These are phyloP conservation scores for Budorcas taxicolor DNA, from an alignment of 2,113 vertebrate species.

Conservation along the genomic window DNA sequence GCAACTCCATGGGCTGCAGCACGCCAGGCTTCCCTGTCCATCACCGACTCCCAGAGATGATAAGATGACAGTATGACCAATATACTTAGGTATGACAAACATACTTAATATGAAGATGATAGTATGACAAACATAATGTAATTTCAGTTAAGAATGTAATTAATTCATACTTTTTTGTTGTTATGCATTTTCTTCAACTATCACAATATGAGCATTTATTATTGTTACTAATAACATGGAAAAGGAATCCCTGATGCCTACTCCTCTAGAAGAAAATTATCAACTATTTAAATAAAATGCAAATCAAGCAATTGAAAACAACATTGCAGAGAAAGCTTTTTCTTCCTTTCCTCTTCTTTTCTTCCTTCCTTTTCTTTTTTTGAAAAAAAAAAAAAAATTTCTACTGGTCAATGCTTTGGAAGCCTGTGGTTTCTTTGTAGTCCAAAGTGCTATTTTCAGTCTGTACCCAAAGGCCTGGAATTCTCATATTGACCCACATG, in stretches of 20 bases:
- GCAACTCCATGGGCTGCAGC: neutral
- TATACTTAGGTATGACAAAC: neutral
- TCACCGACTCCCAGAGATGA: neutral
- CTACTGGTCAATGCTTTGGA: neutral
- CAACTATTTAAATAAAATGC: conserved; percentile 17
- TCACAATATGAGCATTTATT: neutral
- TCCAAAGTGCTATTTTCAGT: neutral
- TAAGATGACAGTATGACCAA: neutral
- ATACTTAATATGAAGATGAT: neutral
- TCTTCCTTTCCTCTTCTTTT: neutral
- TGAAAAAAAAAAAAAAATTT: neutral
- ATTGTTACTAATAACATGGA: neutral
- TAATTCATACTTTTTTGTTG: neutral
- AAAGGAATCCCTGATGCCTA: neutral
- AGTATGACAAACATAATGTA: neutral
- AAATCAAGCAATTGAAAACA: neutral
- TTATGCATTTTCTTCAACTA: neutral
- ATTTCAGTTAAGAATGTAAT: neutral
- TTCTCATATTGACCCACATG: neutral
- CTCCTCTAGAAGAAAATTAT: neutral
- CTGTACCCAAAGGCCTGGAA: neutral
- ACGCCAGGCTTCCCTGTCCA: neutral
- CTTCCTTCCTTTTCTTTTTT: neutral
- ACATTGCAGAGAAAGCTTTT: neutral
- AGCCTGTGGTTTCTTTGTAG: conserved; percentile 41